These are phyloP conservation scores for Petrocephalus schoutedeni DNA, from an alignment of 2,797 vertebrate genomes.

Conservation along the genomic window DNA sequence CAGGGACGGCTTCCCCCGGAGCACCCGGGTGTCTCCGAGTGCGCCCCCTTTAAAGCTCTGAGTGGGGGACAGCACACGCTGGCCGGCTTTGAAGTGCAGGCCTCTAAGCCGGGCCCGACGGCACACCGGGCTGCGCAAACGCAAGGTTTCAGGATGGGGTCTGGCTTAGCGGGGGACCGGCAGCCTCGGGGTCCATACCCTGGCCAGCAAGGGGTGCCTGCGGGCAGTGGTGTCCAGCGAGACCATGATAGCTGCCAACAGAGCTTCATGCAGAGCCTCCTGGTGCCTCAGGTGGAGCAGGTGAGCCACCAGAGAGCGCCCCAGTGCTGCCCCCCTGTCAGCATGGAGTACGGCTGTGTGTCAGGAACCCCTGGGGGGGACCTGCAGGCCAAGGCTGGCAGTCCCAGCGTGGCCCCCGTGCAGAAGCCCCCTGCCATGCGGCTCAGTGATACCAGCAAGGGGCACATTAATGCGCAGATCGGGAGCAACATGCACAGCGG, in stretches of 20 bases:
- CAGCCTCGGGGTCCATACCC: slow-evolving; percentile 80
- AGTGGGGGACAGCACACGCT: slow-evolving; percentile 68
- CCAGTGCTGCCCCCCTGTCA: slow-evolving; percentile 81
- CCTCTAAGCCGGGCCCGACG: slow-evolving; percentile 69
- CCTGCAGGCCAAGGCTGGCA: slow-evolving; percentile 84
- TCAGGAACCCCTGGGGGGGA: slow-evolving; percentile 78
- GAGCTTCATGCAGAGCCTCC: slow-evolving; percentile 93
- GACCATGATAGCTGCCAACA: slow-evolving; percentile 91
- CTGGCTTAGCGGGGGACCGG: slow-evolving; percentile 71
- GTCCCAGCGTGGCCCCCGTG: slow-evolving; percentile 75
- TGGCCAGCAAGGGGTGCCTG: slow-evolving; percentile 73
- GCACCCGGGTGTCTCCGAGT: slow-evolving; percentile 78
- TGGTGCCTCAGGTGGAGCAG: slow-evolving; percentile 87
- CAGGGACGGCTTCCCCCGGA: slow-evolving; percentile 76
- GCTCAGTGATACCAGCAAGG: slow-evolving; percentile 83
- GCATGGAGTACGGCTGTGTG: slow-evolving; percentile 84
- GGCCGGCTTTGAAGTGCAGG: slow-evolving; percentile 78
- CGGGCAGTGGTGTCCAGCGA: slow-evolving; percentile 66
- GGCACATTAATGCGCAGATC: slow-evolving; percentile 81
- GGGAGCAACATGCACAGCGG: slow-evolving; percentile 81
- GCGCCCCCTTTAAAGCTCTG: slow-evolving; percentile 81
- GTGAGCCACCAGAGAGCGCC: slow-evolving; percentile 76
- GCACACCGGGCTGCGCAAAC: slow-evolving; percentile 79
- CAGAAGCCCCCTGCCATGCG: slow-evolving; percentile 85
- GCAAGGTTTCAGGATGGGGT: slow-evolving; percentile 79